Conservation (phyloP, 2,797 vertebrate genomes). For the Protosalanx chinensis region DNA sequence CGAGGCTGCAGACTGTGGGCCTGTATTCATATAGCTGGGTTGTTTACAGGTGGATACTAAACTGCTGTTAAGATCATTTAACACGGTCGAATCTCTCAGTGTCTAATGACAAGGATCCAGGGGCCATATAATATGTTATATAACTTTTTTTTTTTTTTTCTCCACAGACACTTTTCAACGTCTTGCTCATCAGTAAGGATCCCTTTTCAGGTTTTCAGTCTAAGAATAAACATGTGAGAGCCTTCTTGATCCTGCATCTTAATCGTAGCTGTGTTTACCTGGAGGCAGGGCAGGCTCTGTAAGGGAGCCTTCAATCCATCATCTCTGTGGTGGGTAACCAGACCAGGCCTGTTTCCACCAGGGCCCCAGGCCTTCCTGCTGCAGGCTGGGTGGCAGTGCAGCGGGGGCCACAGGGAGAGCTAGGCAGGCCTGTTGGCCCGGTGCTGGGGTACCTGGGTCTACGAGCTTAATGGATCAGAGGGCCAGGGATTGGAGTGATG, state of each 20-base stretch:
- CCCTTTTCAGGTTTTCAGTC: slow-evolving; percentile 17
- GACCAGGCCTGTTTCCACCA: slow-evolving; percentile 63
- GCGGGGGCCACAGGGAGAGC: slow-evolving; percentile 3
- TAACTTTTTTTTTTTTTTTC: too few relatives aligned
- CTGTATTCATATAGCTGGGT: slow-evolving; percentile 38
- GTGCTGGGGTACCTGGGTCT: neutral
- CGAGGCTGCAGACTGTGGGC: slow-evolving; percentile 19
- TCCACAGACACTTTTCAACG: too few relatives aligned
- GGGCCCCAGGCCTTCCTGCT: slow-evolving; percentile 36
- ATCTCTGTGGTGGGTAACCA: slow-evolving; percentile 65
- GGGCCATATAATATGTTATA: too few relatives aligned
- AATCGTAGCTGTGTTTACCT: slow-evolving; percentile 67
- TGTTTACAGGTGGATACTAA: too few relatives aligned
- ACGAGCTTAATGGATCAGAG: neutral
- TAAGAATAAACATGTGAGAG: slow-evolving; percentile 38
- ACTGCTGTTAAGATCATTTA: too few relatives aligned
- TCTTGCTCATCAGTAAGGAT: slow-evolving; percentile 20
- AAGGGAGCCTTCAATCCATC: slow-evolving; percentile 71
- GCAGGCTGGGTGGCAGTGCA: slow-evolving; percentile 47
- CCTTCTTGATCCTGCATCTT: slow-evolving; percentile 55
- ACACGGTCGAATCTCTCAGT: too few relatives aligned
- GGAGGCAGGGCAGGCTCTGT: slow-evolving; percentile 57
- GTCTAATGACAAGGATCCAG: too few relatives aligned
- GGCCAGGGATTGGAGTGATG: neutral
- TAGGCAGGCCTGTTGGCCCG: neutral